Evolutionary conservation across 2,113 vertebrate species (phyloP), one percentile per base, ranked within the genome.

Genomic region (Noturus placidus): DNA sequence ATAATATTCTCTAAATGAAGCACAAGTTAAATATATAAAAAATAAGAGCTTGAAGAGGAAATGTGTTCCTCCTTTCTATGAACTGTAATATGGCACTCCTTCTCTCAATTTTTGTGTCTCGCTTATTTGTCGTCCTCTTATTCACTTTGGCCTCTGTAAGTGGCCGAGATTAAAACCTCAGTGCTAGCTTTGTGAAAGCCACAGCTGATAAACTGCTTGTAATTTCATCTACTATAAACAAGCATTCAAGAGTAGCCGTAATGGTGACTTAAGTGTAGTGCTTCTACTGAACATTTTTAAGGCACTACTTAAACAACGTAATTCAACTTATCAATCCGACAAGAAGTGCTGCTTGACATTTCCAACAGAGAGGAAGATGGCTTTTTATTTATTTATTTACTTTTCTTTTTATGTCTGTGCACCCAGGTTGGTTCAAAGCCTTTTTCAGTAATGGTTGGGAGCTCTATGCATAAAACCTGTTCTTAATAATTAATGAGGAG

Each of bases 401-500:
- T 81, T 61, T 33, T 33, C 65, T 84, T 46, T 72, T 63, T 61
- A 80, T 59, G 35, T 54, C 30, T 10, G 38, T 88, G 20, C 57
- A 84, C 30, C 89, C 90, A 89, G 88, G 91, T 93, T 91, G 90
- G 87, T 85, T 93, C 90, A 92, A 57, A 91, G 83, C 85, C 90
- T 93, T 88, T 80, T 84, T 82, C 88, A 82, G 93, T 95, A 95
- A 95, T 95, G 93, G 93, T 92, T 93, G 92, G 93, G 94, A 92
- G 92, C 82, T 92, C 92, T 92, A 90, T 93, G 93, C 92, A 94
- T 94, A 92, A 90, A 92, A 92, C 83, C 87, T 38, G 87, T 86
- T 87, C 85, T 95, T 90, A 95, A 95, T 95, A 94, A 95, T 96
- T 95, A 88, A 95, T 93, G 88, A 72, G 61, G 65, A 82, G 83